Base-by-base conservation (phyloP, 2,797 vertebrate species). In the Hippopotamyrus pictus region DNA sequence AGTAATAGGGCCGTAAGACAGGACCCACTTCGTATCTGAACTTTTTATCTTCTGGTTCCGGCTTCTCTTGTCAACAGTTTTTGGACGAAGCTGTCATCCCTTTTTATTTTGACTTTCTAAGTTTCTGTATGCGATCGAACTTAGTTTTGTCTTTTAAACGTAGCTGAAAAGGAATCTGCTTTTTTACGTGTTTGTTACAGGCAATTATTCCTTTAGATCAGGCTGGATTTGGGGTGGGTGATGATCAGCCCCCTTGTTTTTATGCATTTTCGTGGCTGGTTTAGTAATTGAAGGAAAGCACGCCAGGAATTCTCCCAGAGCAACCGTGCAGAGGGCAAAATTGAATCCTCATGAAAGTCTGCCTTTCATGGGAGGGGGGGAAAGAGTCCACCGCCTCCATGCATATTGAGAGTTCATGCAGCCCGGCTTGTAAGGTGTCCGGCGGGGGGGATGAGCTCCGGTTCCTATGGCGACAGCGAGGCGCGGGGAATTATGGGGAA, bases 381-480 rank as follows among this genome's bases (percentile, higher is more conserved):
- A 59, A 65, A 73, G 89, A 89, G 88, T 92, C 90, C 65, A 88
- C 53, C 87, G 85, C 86, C 91, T 85, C 92, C 90, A 46, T 91
- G 90, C 94, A 94, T 91, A 91, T 92, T 93, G 91, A 93, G 91
- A 89, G 93, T 54, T 88, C 88, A 79, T 29, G 44, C 51, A 17
- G 88, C 88, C 90, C 91, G 93, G 90, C 93, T 94, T 94, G 94
- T 94, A 89, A 88, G 91, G 92, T 73, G 92, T 91, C 92, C 85
- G 17, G 51, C 7, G 44, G 44, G 44, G 91, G 92, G 41, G 93
- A 93, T 95, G 94, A 94, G 95, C 92, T 93, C 93, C 93, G 89
- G 95, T 95, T 94, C 92, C 95, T 94, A 95, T 95, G 94, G 93
- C 69, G 94, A 95, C 95, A 54, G 91, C 90, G 94, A 94, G 17